A percentile compares a stretch with the other conserved stretches of the same genome.
These are phyloP conservation scores for Propithecus perrieri DNA, from an alignment of 2,797 vertebrate species.

Conservation along the genomic window DNA sequence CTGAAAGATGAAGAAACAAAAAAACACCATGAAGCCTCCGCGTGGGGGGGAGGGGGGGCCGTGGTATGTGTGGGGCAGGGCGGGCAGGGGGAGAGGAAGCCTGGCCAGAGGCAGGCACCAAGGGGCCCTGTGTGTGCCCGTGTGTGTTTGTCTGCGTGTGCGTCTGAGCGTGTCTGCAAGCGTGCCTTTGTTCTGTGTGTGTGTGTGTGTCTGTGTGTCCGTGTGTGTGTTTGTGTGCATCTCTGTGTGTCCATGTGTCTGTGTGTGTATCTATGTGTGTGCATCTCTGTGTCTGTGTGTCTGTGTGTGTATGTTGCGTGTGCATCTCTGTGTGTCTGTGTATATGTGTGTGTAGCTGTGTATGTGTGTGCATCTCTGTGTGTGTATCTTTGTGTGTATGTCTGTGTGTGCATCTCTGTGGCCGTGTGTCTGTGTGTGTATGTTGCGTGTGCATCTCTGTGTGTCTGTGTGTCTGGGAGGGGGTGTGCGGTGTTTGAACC, in stretches of 20 bases:
- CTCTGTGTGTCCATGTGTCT: no score
- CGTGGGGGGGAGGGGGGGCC: neutral
- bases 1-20: conserved; percentile 14
- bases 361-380: no score
- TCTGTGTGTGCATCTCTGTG: no score
- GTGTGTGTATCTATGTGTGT: no score
- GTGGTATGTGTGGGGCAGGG: no score
- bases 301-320: no score
- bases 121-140: neutral
- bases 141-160: neutral
- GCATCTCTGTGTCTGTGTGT: no score
- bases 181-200: neutral
- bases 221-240: neutral
- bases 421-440: neutral
- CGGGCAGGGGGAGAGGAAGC: neutral
- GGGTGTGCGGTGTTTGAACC: neutral
- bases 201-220: neutral
- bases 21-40: neutral
- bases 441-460: neutral
- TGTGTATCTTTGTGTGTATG: no score
- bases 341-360: neutral
- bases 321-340: no score
- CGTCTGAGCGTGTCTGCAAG: neutral
- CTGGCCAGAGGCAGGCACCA: neutral
- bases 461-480: neutral